Evolutionary conservation across 2,797 vertebrate species (phyloP).

Genomic region (Vireo griseus): DNA sequence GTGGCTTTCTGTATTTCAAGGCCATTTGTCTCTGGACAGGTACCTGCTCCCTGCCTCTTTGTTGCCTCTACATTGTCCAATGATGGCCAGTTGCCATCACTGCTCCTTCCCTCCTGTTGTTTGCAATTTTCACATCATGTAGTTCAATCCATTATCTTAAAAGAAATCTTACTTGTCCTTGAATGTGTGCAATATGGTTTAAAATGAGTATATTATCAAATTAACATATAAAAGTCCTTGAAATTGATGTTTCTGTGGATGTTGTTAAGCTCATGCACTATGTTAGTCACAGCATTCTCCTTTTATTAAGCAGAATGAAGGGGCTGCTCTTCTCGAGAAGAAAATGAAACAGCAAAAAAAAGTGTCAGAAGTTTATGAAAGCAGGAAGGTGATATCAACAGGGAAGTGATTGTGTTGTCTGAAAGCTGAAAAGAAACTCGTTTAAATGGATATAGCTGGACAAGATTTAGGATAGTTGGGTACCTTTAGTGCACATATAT

Average conservation of each 20-base stretch:
- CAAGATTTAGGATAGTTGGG: not conserved
- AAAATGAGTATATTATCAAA: not conserved
- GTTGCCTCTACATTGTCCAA: not conserved
- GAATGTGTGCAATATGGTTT: not conserved
- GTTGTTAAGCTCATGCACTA: not conserved
- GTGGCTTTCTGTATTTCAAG: not conserved
- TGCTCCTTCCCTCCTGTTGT: not conserved
- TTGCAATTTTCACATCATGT: conserved; percentile 5
- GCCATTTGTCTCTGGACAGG: not conserved
- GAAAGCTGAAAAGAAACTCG: not conserved
- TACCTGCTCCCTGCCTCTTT: not conserved
- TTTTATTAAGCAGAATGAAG: not conserved
- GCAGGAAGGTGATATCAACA: not conserved
- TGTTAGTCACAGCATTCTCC: not conserved
- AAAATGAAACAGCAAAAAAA: not conserved
- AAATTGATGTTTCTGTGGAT: not conserved
- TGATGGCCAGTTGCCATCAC: not conserved
- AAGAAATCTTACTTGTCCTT: conserved; percentile 4
- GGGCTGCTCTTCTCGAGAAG: not conserved
- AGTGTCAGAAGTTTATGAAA: not conserved
- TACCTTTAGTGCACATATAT: not conserved
- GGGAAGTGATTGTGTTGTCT: not conserved
- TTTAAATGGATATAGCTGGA: not conserved
- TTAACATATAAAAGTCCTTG: not conserved
- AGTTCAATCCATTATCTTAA: not conserved